Evolutionary conservation across 1,140 invertebrate species (phyloP), one percentile per base, ranked within the genome.

Genomic region (Penaeus indicus): DNA sequence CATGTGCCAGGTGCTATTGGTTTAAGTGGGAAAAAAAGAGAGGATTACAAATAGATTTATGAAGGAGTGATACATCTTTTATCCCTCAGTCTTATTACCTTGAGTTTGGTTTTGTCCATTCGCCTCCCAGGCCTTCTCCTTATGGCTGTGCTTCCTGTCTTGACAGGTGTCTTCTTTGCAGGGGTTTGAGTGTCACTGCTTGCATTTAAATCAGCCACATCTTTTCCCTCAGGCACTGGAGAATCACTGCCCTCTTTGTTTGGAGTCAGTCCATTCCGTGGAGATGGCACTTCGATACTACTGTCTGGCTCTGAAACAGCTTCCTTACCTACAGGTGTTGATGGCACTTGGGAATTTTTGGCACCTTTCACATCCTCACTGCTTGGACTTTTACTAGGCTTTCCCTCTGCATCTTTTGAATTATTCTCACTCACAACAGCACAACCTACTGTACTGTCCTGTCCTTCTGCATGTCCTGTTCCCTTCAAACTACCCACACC

Each of bases 91-190:
- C 32, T 38, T 13, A 25, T 16, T 38, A 88, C 84, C 86, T 90
- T 95, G 21, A 96, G 92, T 92, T 96, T 95, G 88, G 95, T 94
- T 61, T 95, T 94, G 4, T 96, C 96, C 91, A 95, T 92, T 91
- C 92, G 90, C 87, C 92, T 78, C 80, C 96, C 95, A 62, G 95
- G 95, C 91, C 96, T 93, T 91, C 96, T 93, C 92, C 95, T 94
- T 91, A 97, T 95, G 60, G 96, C 95, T 63, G 96, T 94, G 38
- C 95, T 95, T 83, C 96, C 95, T 87, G 93, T 93, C 90, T 94
- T 94, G 25, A 79, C 75, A 92, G 92, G 38, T 47, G 72, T 62
- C 61, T 90, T 88, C 67, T 62, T 63, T 42, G 67, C 25, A 16
- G 80, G 84, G 19, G 61, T 19, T n/a, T 47, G 54, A 67, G 25